phyloP scores from a whole-genome alignment of 1,140 invertebrate genomes.

The Drosophila kanapiae region DNA sequence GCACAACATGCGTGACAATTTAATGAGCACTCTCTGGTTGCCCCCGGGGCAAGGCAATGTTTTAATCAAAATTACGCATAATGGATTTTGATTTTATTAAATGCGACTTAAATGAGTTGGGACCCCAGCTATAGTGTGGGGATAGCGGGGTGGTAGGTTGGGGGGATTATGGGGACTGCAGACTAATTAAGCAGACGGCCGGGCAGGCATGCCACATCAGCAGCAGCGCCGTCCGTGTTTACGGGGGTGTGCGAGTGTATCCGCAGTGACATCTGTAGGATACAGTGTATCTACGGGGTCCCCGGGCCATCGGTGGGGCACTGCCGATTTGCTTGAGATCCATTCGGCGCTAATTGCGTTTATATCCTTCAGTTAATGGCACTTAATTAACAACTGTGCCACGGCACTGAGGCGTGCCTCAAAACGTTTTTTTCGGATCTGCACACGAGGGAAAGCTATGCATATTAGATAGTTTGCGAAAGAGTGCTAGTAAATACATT shows the following conservation, averaged over 20 bases:
- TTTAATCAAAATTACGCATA: conserved; percentile 83
- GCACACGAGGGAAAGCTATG: conserved; percentile 21
- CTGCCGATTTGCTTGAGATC: conserved; percentile 78
- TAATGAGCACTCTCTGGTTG: conserved; percentile 67
- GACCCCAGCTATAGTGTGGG: conserved; percentile 17
- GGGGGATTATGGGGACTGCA: conserved; percentile 31
- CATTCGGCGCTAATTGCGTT: conserved; percentile 80
- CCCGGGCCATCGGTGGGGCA: conserved; percentile 11
- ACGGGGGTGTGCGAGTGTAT: conserved; percentile 23
- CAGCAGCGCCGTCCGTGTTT: conserved; percentile 70
- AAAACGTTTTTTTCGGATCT: conserved; percentile 55
- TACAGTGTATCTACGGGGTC: background rate
- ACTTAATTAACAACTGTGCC: conserved; percentile 83
- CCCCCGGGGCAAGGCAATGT: conserved; percentile 59
- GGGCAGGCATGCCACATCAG: conserved; percentile 76
- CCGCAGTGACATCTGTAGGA: conserved; percentile 24
- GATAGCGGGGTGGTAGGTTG: background rate
- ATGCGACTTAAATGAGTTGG: conserved; percentile 82
- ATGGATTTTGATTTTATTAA: conserved; percentile 84
- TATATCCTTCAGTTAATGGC: conserved; percentile 84
- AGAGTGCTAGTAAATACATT: conserved; percentile 8
- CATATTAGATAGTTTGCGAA: conserved; percentile 26
- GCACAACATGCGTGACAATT: conserved; percentile 82
- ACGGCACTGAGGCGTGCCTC: conserved; percentile 65
- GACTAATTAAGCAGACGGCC: conserved; percentile 83